Base-by-base conservation (phyloP, 1,140 invertebrate genomes). In the Drosophila bifasciata region DNA sequence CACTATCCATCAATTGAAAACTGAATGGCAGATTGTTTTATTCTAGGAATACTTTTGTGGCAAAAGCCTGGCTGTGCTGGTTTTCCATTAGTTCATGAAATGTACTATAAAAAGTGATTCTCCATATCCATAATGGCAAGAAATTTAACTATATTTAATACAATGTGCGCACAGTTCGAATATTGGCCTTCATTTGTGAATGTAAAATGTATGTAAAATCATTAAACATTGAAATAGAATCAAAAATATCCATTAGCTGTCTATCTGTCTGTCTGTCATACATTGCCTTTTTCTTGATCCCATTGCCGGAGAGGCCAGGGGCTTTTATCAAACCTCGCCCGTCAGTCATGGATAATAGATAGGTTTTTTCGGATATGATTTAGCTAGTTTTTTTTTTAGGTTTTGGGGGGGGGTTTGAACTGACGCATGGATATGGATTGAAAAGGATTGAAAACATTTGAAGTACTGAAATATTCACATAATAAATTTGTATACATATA, bases 391-490 rank as follows among this genome's bases (percentile, higher is more conserved):
- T 70, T 56, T 70, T 56, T 36, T 36, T n/a, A n/a, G n/a, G 11
- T 4, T 3, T 36, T 13, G 32, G 3, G 1, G 5, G 23, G 23
- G 32, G 57, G 39, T 59, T 70, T 66, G 58, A 59, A 48, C 46
- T 75, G 55, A 81, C 70, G 74, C 64, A 70, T 70, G 61, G 53
- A 53, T 57, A 49, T 71, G 57, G 57, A 68, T 68, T 68, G 50
- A 67, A 48, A n/a, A n/a, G n/a, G 32, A 11, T 36, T 55, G 67
- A 43, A 68, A 41, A 68, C 55, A 68, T 56, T 56, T 62, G 61
- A 63, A 63, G 43, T 41, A 64, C 28, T 46, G 44, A 64, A 68
- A 77, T 73, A 81, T 83, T 84, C 68, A 84, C 84, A 84, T 83
- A 78, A 78, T 66, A 78, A 67, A 83, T 25, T 25, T 25, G 23